phyloP scores from a whole-genome alignment of 2,797 vertebrate genomes.

The Thamnophis elegans region DNA sequence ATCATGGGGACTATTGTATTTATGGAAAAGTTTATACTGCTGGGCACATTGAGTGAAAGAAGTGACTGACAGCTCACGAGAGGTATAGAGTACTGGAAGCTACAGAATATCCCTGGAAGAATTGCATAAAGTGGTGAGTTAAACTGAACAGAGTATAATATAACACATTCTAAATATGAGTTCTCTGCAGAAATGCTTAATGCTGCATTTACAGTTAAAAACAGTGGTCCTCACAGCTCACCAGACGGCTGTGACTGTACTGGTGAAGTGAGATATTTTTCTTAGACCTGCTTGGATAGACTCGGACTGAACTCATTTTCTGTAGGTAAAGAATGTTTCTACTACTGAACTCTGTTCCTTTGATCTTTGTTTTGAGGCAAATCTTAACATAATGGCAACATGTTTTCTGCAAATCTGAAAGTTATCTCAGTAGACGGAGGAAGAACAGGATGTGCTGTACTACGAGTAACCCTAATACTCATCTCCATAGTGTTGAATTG shows the following conservation, averaged over 20 bases:
- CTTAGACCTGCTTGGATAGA: background rate
- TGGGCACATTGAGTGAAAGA: background rate
- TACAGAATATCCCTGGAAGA: background rate
- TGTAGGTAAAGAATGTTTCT: background rate
- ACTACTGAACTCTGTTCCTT: background rate
- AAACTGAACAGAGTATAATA: background rate
- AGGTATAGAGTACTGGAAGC: background rate
- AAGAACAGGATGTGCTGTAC: background rate
- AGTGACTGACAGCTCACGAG: background rate
- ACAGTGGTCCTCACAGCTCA: background rate
- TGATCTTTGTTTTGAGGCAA: background rate
- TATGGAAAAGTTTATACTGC: background rate
- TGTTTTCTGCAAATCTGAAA: background rate
- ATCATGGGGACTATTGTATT: background rate
- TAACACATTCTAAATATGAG: background rate
- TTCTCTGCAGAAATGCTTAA: background rate
- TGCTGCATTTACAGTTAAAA: background rate
- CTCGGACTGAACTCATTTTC: background rate
- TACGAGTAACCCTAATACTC: background rate
- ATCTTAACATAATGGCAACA: background rate
- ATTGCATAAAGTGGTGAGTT: background rate
- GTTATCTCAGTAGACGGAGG: background rate
- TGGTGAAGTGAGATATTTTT: background rate
- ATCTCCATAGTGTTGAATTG: background rate
- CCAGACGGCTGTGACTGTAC: background rate